Conservation (phyloP, 2,113 vertebrate species). For the Chroicocephalus ridibundus region DNA sequence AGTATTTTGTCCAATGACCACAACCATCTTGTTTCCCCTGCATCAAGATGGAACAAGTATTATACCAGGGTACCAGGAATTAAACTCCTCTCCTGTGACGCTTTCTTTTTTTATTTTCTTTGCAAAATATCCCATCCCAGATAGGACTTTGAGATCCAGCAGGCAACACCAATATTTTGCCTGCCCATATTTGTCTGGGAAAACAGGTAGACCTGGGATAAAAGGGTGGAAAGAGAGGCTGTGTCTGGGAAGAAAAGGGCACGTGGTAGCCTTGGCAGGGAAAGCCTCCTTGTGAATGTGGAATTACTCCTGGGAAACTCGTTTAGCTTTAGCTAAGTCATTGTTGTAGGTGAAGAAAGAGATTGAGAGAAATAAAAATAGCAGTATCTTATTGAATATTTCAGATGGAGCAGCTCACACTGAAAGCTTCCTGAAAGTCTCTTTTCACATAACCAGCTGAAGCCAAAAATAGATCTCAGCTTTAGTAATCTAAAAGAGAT, state of each 20-base stretch:
- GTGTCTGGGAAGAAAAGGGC: not conserved
- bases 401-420: not conserved
- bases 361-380: slow-evolving; percentile 37
- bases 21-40: not conserved
- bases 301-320: slow-evolving; percentile 2
- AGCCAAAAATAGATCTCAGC: not conserved
- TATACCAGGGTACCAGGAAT: not conserved
- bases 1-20: not conserved
- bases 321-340: not conserved
- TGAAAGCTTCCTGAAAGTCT: not conserved
- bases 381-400: not conserved
- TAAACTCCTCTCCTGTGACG: not conserved
- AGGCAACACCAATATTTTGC: not conserved
- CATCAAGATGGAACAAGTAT: not conserved
- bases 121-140: not conserved
- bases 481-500: slow-evolving; percentile 18
- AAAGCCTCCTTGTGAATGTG: not conserved
- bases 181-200: not conserved
- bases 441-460: not conserved
- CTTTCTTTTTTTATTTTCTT: not conserved
- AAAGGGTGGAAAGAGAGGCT: not conserved
- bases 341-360: not conserved
- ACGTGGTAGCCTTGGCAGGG: rapidly evolving
- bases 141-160: not conserved
- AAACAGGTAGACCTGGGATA: not conserved